Conservation (phyloP, 2,888 invertebrate species). For the Brachycybe producta region DNA sequence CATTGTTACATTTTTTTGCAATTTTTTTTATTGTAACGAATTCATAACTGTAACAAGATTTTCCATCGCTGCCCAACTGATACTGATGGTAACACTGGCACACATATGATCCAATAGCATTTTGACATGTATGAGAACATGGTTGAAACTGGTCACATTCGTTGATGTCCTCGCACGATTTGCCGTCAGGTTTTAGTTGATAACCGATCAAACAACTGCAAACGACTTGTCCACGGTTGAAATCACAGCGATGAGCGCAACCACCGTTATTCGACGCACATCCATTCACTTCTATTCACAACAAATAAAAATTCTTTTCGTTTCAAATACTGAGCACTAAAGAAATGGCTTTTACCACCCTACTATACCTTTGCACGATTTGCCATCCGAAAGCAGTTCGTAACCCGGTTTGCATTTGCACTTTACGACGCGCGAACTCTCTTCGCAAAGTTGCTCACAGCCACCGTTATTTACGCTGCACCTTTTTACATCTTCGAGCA, state of each 20-base stretch:
- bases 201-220: conserved; percentile 29
- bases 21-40: no score
- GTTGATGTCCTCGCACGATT: conserved; percentile 29
- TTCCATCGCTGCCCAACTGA: conserved; percentile 34
- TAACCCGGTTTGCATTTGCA: conserved; percentile 68
- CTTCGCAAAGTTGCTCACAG: conserved; percentile 53
- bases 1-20: conserved; percentile 13
- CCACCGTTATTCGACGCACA: conserved; percentile 39
- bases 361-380: conserved; percentile 49
- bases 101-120: conserved; percentile 22
- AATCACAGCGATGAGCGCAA: conserved; percentile 38
- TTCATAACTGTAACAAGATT: conserved; percentile 35
- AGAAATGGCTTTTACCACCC: not conserved
- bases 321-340: not conserved
- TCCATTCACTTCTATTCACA: conserved; percentile 17
- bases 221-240: conserved; percentile 27
- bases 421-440: conserved; percentile 27
- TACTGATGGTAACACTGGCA: conserved; percentile 26
- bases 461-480: conserved; percentile 8
- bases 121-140: conserved; percentile 29
- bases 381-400: conserved; percentile 51
- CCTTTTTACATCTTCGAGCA: conserved; percentile 6
- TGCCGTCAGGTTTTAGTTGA: conserved; percentile 26
- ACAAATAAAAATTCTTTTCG: not conserved
- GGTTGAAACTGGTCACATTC: conserved; percentile 29